A percentile compares a stretch with the other conserved stretches of the same genome.
These are phyloP conservation scores for Unio delphinus DNA, from an alignment of 2,888 invertebrate genomes.

Conservation along the genomic window DNA sequence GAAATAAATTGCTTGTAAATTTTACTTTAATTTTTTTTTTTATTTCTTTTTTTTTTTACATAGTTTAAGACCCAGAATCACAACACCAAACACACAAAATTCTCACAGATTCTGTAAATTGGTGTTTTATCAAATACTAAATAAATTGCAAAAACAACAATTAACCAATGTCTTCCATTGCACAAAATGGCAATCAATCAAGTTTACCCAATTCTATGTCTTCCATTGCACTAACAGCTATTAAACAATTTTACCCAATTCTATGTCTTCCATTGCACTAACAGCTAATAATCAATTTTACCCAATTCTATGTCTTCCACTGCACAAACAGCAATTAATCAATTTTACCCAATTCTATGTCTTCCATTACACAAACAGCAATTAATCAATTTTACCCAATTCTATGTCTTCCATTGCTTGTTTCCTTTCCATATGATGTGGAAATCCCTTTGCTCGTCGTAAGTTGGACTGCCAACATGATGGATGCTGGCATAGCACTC, in stretches of 20 bases:
- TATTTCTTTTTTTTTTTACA: no score
- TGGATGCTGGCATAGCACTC: constrained; percentile 63
- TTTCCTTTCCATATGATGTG: constrained; percentile 18
- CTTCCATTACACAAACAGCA: neutral
- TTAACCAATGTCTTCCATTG: constrained; percentile 23
- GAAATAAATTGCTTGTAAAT: no score
- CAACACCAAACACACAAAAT: neutral
- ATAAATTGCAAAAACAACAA: neutral
- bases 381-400: constrained; percentile 27
- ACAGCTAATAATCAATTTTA: constrained; percentile 6
- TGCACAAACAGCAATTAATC: neutral
- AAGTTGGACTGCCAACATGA: constrained; percentile 60
- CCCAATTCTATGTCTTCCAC: constrained; percentile 40
- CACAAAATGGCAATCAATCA: neutral
- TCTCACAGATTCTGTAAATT: neutral
- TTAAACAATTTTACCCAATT: no score
- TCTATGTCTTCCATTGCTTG: constrained; percentile 33
- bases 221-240: constrained; percentile 9
- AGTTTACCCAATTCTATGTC: constrained; percentile 40
- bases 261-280: neutral
- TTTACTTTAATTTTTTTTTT: no score
- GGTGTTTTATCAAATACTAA: neutral
- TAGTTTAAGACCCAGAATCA: no score
- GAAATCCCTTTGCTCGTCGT: constrained; percentile 50
- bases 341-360: no score